These are phyloP conservation scores for Isotomurus palustris DNA, from an alignment of 2,888 invertebrate genomes.

Conservation along the genomic window DNA sequence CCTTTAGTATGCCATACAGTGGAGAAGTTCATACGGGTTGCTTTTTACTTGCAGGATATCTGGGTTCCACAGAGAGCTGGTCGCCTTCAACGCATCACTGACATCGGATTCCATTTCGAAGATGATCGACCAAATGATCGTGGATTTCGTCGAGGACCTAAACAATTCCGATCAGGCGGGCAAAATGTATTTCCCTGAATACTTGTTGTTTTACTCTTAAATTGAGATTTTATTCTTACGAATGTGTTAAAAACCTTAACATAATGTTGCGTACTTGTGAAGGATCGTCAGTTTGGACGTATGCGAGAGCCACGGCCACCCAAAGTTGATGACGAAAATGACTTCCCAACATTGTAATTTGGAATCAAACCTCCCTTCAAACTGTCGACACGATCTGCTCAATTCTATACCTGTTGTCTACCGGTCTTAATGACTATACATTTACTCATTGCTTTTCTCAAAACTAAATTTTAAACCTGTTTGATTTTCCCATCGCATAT, in stretches of 20 bases:
- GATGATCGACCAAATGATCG: constrained; percentile 61
- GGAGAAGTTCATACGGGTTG: no score
- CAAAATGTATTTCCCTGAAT: constrained; percentile 10
- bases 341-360: constrained; percentile 19
- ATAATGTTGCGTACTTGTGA: no score
- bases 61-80: constrained; percentile 70
- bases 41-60: no score
- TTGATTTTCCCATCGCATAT: no score
- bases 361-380: constrained; percentile 1
- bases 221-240: no score
- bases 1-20: no score
- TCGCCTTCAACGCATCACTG: constrained; percentile 72
- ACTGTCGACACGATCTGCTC: no score
- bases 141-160: constrained; percentile 47
- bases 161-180: constrained; percentile 58
- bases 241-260: no score
- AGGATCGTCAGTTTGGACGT: neutral
- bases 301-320: constrained; percentile 7
- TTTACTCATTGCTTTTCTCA: no score
- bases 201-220: neutral
- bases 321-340: constrained; percentile 19
- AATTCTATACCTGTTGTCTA: no score
- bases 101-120: constrained; percentile 82
- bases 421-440: no score
- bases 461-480: no score